Evolutionary conservation across 2,888 invertebrate species (phyloP), one percentile per base, ranked within the genome.

Genomic region (Tiliacea aurago): DNA sequence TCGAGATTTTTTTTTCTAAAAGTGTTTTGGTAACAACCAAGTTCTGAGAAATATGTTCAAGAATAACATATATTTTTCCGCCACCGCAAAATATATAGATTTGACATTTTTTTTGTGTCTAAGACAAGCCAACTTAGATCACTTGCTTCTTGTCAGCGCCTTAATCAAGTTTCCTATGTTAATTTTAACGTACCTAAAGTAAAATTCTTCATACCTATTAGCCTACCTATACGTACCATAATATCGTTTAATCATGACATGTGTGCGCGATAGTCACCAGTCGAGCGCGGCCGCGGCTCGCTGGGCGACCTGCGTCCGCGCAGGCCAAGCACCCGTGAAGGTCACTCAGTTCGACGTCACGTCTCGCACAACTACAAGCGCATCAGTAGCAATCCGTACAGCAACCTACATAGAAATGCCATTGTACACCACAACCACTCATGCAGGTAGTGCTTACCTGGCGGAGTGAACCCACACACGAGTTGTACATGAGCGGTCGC

Each of bases 271-370:
- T 78, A 72, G 76, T 76, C 77, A 69, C 65, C 75, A 73, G 80
- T 70, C 73, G 41, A 41, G 41, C 58, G 58, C 41, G 47, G 43
- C 51, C 58, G 58, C 41, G 47, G 43, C 51, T 43, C 43, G 55
- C 53, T 15, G 37, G 45, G 58, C 72, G 55, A 55, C 69, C 58
- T 84, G 90, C 88, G 91, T 90, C 88, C 87, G 87, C 87, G 86
- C 88, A 89, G 91, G 88, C 87, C 93, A 92, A 91, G 89, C 92
- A 91, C 88, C 93, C 93, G 93, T 94, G 94, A 95, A 95, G 95
- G 95, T 92, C 95, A 92, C 89, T 90, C 90, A 90, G 90, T 88
- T 88, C 89, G 86, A 92, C 93, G 93, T 93, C 93, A 93, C 90
- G 88, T 88, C 89, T 86, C 87, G 61, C 80, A 88, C 88, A 83